Percentiles rank a stretch among this genome's conserved stretches.
phyloP scores from a whole-genome alignment of 2,113 vertebrate species.

The Grallaria varia region DNA sequence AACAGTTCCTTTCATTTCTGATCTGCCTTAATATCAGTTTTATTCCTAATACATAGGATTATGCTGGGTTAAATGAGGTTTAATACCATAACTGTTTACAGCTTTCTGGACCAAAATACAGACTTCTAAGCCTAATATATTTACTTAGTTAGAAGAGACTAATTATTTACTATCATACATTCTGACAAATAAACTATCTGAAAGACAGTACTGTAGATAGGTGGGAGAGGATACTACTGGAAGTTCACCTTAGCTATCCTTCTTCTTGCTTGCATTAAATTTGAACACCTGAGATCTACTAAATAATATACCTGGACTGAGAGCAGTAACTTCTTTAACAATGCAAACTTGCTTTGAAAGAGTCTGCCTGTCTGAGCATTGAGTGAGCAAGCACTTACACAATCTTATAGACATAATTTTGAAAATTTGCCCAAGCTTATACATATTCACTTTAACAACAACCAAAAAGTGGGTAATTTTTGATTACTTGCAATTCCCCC shows the following conservation, averaged over 20 bases:
- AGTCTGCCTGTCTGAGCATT: background rate
- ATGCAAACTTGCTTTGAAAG: background rate
- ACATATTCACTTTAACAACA: background rate
- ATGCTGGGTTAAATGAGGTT: background rate
- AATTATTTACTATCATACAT: background rate
- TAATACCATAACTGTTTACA: background rate
- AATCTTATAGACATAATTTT: background rate
- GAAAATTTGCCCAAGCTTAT: background rate
- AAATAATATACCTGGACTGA: background rate
- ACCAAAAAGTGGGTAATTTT: background rate
- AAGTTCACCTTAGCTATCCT: background rate
- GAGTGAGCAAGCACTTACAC: background rate
- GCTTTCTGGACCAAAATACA: background rate
- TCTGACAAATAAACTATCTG: background rate
- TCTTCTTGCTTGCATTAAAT: background rate
- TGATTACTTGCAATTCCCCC: background rate
- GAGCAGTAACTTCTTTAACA: background rate
- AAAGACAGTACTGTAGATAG: background rate
- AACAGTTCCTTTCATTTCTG: background rate
- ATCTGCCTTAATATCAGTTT: background rate
- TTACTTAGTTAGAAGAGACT: background rate
- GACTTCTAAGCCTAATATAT: background rate
- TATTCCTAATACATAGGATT: background rate
- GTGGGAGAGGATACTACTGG: background rate
- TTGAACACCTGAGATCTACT: background rate